Conservation (phyloP, 2,113 vertebrate species). For the Cyanistes caeruleus region DNA sequence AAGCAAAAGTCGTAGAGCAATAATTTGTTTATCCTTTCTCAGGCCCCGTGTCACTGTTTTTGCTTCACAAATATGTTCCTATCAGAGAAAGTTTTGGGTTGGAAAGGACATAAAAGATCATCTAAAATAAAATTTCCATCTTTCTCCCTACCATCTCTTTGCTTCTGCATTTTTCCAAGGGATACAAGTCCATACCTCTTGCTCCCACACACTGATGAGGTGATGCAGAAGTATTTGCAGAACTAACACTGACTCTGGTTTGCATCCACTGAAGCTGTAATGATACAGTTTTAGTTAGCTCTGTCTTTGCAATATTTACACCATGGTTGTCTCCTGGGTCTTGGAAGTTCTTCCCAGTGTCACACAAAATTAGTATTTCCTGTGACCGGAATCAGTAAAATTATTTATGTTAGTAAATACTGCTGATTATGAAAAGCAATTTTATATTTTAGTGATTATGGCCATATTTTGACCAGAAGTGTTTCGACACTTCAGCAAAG, state of each 20-base stretch:
- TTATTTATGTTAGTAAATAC: not conserved
- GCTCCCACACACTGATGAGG: not conserved
- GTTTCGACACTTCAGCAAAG: not conserved
- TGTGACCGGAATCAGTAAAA: not conserved
- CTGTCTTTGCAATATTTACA: not conserved
- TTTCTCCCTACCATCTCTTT: not conserved
- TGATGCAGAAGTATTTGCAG: not conserved
- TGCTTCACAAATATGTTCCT: not conserved
- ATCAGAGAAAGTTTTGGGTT: not conserved
- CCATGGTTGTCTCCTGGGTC: not conserved
- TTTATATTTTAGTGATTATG: not conserved
- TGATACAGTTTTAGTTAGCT: not conserved
- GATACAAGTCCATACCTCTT: not conserved
- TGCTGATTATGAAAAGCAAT: not conserved
- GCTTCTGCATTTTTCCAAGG: not conserved
- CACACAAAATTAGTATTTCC: constrained; percentile 14
- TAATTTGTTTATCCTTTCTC: not conserved
- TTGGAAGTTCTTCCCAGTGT: constrained; percentile 4
- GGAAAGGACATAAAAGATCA: not conserved
- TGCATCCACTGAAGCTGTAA: not conserved
- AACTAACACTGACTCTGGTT: not conserved
- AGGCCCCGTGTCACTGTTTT: rapidly evolving
- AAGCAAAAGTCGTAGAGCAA: not conserved
- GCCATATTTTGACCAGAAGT: constrained; percentile 9
- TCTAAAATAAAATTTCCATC: not conserved